A percentile compares a stretch with the other conserved stretches of the same genome.
These are phyloP conservation scores for Sebastes wilsoni DNA, from an alignment of 2,797 vertebrate genomes.

Conservation along the genomic window DNA sequence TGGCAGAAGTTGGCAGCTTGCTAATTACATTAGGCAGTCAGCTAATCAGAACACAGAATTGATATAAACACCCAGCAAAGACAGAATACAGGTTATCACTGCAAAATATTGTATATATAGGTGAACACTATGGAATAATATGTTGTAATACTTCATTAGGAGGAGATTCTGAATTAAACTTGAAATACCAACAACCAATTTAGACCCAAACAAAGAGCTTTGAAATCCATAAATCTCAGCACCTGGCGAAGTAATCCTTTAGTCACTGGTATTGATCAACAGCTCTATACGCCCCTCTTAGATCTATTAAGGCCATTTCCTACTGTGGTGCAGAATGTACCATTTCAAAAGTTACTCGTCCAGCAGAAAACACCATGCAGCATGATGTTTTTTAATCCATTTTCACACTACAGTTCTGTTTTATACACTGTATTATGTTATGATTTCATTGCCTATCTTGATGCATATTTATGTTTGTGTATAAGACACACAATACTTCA, in stretches of 20 bases:
- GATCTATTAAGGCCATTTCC: constrained; percentile 25
- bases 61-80: constrained; percentile 18
- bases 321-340: constrained; percentile 17
- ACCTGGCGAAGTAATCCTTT: constrained; percentile 21
- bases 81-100: not conserved
- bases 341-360: not conserved
- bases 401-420: not conserved
- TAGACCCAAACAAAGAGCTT: constrained; percentile 3
- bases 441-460: not conserved
- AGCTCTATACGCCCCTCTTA: constrained; percentile 3
- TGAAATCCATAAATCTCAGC: constrained; percentile 31
- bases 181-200: constrained; percentile 3
- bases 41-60: constrained; percentile 14
- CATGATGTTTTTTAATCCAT: not conserved
- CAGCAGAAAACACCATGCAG: not conserved
- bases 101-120: not conserved
- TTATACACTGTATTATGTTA: not conserved
- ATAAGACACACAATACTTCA: not conserved
- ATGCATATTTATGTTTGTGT: not conserved
- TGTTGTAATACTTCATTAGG: not conserved
- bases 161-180: constrained; percentile 1
- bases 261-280: constrained; percentile 40
- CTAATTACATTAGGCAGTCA: constrained; percentile 30
- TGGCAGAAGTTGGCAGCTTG: constrained; percentile 29
- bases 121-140: not conserved